Percentiles rank a stretch among this genome's conserved stretches.
phyloP scores from a whole-genome alignment of 2,797 vertebrate species.

The Neopelma chrysocephalum region DNA sequence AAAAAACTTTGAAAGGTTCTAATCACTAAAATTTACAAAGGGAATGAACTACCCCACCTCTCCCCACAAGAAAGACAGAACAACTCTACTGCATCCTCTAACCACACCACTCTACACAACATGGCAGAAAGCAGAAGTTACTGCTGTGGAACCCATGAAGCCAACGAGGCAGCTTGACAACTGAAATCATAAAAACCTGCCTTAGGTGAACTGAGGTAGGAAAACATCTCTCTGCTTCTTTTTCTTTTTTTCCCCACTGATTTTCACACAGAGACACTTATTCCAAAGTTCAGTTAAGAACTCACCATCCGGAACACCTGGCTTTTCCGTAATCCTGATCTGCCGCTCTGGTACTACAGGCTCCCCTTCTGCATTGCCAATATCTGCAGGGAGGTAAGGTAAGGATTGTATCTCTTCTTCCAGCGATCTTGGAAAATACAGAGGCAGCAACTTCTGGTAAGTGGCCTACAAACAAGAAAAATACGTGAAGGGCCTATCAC shows the following conservation, averaged over 20 bases:
- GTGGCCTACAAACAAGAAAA: constrained; percentile 77
- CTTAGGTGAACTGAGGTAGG: background rate
- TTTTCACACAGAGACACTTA: background rate
- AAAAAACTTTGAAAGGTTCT: background rate
- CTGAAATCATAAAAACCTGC: background rate
- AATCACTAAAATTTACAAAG: background rate
- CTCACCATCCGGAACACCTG: constrained; percentile 88
- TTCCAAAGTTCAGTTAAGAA: background rate
- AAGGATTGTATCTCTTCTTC: constrained; percentile 85
- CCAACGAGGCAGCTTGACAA: background rate
- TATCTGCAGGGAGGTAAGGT: constrained; percentile 89
- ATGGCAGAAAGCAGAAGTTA: background rate
- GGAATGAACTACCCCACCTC: background rate
- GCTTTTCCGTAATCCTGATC: constrained; percentile 95
- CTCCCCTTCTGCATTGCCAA: constrained; percentile 94
- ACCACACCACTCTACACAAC: background rate
- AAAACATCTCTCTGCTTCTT: background rate
- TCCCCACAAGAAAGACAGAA: background rate
- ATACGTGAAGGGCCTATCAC: background rate
- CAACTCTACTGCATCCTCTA: background rate
- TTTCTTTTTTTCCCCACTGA: background rate
- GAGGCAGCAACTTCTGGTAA: constrained; percentile 89
- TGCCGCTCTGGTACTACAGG: constrained; percentile 93
- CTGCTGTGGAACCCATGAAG: background rate
- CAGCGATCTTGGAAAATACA: constrained; percentile 92